These are phyloP conservation scores for Aurelia sp. DNA, from an alignment of 30 jellyfish, hydroid and myxozoan species.

Conservation along the genomic window DNA sequence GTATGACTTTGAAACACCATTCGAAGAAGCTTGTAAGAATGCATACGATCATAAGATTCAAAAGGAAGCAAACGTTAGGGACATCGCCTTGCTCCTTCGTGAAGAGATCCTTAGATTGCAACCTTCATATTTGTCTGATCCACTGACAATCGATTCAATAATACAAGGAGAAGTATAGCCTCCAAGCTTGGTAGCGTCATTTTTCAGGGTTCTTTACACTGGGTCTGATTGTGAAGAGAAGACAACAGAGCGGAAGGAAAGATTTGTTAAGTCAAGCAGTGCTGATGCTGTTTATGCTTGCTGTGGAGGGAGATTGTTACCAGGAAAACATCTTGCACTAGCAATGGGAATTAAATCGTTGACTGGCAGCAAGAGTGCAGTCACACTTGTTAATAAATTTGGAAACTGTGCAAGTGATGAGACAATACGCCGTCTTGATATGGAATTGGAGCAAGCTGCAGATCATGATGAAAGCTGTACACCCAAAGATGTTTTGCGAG, in stretches of 20 bases:
- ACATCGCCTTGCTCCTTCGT: too few relatives aligned
- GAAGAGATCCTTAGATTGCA: background rate
- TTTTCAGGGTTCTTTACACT: background rate
- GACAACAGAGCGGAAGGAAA: background rate
- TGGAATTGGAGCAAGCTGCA: background rate
- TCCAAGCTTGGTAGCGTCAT: background rate
- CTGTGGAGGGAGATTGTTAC: background rate
- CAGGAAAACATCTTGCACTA: constrained; percentile 4
- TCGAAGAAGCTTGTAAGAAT: too few relatives aligned
- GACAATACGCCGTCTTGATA: background rate
- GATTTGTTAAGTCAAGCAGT: constrained; percentile 7
- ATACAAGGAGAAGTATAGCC: background rate
- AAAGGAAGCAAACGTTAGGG: too few relatives aligned
- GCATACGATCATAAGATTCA: too few relatives aligned
- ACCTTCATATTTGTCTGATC: background rate
- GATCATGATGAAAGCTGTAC: background rate
- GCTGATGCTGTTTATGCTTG: constrained; percentile 20
- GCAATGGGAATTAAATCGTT: constrained; percentile 14
- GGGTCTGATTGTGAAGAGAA: background rate
- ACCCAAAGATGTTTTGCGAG: background rate
- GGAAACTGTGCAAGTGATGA: constrained; percentile 15
- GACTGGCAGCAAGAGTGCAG: constrained; percentile 12
- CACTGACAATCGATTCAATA: background rate
- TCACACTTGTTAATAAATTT: background rate
- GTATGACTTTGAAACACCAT: too few relatives aligned